These are phyloP conservation scores for Dasyprocta punctata DNA, from an alignment of 2,113 vertebrate genomes.

Conservation along the genomic window DNA sequence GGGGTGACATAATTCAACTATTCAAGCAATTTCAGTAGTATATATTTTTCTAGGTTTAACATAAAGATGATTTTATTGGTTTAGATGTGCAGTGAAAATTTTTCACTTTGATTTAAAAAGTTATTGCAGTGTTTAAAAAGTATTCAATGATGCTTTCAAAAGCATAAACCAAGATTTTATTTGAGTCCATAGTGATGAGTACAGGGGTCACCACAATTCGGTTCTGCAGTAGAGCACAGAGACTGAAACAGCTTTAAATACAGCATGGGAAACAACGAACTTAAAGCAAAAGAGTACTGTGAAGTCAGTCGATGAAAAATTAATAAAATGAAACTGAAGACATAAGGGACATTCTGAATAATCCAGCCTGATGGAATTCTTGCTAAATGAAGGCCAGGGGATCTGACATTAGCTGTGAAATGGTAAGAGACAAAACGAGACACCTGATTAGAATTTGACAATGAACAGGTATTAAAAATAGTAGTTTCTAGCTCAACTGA, in stretches of 20 bases:
- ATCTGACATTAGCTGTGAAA: neutral
- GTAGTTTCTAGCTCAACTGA: neutral
- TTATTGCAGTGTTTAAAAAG: neutral
- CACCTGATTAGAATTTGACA: fast-evolving
- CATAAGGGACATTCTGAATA: neutral
- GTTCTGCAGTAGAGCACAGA: too few species aligned
- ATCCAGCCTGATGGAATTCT: neutral
- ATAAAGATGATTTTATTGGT: neutral
- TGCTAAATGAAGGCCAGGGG: neutral
- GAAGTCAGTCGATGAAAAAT: neutral
- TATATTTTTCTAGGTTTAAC: neutral
- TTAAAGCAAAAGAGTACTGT: neutral
- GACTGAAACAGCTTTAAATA: neutral
- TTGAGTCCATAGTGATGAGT: neutral
- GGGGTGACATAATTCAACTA: neutral
- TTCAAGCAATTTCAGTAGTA: neutral
- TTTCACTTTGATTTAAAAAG: neutral
- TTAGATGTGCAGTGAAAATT: neutral
- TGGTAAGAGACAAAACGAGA: neutral
- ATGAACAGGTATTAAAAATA: neutral
- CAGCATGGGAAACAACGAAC: neutral
- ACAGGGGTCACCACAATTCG: too few species aligned
- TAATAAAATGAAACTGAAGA: neutral
- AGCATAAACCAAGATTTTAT: neutral
- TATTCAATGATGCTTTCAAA: neutral